Conservation (phyloP, 2,888 invertebrate species). For the Meteorus colon region DNA sequence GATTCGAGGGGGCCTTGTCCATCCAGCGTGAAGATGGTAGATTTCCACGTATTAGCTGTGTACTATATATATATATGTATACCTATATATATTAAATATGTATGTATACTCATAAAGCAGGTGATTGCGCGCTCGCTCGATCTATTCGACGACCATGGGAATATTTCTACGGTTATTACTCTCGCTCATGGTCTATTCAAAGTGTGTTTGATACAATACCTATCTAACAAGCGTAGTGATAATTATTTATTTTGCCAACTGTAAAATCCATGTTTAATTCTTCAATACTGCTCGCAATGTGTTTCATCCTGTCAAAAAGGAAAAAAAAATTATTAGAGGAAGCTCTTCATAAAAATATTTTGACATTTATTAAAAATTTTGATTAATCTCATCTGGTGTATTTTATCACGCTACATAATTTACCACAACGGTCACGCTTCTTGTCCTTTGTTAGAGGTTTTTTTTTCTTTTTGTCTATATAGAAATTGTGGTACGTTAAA, state of each 20-base stretch:
- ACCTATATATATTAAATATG: background rate
- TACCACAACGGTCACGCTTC: no score
- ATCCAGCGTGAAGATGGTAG: constrained; percentile 50
- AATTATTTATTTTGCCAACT: constrained; percentile 27
- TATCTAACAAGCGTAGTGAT: constrained; percentile 24
- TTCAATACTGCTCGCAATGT: no score
- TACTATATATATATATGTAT: constrained; percentile 14
- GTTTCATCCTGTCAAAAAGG: no score
- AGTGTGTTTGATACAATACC: constrained; percentile 26
- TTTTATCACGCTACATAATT: no score
- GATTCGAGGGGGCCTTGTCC: constrained; percentile 42
- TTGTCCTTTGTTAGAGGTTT: no score
- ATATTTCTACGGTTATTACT: constrained; percentile 34
- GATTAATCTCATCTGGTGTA: no score
- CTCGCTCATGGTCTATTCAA: constrained; percentile 9
- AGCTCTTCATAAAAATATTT: no score
- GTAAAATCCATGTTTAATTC: constrained; percentile 10
- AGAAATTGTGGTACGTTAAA: no score
- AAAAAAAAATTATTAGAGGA: no score
- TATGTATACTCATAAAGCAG: constrained; percentile 33
- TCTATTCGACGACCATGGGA: constrained; percentile 33
- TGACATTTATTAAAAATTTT: no score
- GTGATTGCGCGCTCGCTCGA: constrained; percentile 25
- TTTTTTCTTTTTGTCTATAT: no score
- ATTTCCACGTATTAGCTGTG: constrained; percentile 41